phyloP scores from a whole-genome alignment of 2,888 invertebrate species.

The Acanthococcus lagerstroemiae region DNA sequence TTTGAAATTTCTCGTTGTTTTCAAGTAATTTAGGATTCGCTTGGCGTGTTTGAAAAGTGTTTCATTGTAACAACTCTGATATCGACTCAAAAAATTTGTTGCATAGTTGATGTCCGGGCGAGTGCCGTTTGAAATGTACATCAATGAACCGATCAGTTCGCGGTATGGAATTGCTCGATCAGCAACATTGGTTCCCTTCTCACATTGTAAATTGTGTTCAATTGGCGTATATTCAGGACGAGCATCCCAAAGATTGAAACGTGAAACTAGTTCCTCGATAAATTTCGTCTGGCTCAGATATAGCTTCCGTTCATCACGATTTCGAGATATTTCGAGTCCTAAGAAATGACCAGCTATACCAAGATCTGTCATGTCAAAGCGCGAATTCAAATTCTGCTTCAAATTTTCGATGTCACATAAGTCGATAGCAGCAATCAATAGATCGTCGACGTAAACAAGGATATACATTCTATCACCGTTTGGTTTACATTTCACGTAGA shows the following conservation, averaged over 20 bases:
- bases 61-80: background rate
- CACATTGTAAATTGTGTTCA: too few species aligned
- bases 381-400: background rate
- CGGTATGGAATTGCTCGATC: too few species aligned
- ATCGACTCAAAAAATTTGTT: slow-evolving; percentile 4
- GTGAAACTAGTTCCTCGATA: too few species aligned
- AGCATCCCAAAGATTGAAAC: too few species aligned
- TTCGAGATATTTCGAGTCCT: too few species aligned
- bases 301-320: too few species aligned
- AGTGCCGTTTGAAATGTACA: background rate
- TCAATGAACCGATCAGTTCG: background rate
- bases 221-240: too few species aligned
- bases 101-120: background rate
- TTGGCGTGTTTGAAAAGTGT: background rate
- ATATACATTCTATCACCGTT: background rate
- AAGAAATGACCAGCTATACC: too few species aligned
- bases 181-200: too few species aligned
- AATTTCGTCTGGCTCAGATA: background rate
- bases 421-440: slow-evolving; percentile 2
- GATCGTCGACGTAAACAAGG: slow-evolving; percentile 25
- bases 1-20: too few species aligned
- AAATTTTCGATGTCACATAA: background rate
- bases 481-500: too few species aligned
- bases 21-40: background rate
- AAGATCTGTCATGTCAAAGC: slow-evolving; percentile 8